phyloP scores from a whole-genome alignment of 2,888 invertebrate species.

The Cordylochernes scorpioides region DNA sequence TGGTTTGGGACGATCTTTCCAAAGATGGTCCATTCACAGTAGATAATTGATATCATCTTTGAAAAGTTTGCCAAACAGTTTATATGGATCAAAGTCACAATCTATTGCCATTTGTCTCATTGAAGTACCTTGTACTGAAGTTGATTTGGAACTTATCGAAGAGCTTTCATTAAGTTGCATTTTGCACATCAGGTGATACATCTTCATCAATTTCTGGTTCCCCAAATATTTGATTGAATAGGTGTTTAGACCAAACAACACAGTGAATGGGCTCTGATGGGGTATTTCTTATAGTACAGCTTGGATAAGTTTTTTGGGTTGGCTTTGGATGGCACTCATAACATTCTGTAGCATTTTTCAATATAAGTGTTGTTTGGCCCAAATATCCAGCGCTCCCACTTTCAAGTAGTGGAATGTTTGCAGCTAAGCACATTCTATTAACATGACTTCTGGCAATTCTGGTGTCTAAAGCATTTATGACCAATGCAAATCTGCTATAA shows the following conservation, averaged over 20 bases:
- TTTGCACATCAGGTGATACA: conserved; percentile 91
- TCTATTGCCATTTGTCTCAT: no score
- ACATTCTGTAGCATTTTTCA: conserved; percentile 64
- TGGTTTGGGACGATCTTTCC: no score
- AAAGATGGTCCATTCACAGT: no score
- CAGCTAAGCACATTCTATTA: conserved; percentile 89
- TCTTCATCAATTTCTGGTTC: conserved; percentile 85
- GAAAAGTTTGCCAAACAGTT: no score
- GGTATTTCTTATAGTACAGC: conserved; percentile 95
- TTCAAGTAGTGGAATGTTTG: conserved; percentile 75
- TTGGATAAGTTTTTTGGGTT: conserved; percentile 72
- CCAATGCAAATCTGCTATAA: no score
- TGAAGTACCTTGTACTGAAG: no score
- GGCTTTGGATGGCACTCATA: conserved; percentile 87
- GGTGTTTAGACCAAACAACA: conserved; percentile 96
- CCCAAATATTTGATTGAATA: conserved; percentile 94
- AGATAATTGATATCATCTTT: no score
- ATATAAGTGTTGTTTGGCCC: conserved; percentile 41
- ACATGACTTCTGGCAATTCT: conserved; percentile 97
- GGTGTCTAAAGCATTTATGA: no score
- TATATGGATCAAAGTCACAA: no score
- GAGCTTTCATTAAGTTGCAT: no score
- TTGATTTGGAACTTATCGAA: no score
- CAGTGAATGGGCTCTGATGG: conserved; percentile 97
- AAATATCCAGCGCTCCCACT: conserved; percentile 91